Evolutionary conservation across 1,140 invertebrate genomes (phyloP).

Genomic region (Brachionus calyciflorus): DNA sequence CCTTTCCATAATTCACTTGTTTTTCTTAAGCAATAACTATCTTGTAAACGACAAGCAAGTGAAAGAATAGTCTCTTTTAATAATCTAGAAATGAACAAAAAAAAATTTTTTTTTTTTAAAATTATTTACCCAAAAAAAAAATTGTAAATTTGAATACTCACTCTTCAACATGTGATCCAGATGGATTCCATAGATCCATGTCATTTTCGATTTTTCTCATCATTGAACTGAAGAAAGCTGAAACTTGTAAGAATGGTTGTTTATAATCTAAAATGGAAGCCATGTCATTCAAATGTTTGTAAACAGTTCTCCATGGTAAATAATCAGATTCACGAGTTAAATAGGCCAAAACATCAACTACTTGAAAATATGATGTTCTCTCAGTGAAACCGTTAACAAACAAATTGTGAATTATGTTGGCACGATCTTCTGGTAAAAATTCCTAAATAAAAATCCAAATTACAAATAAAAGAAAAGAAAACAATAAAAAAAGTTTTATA

Average conservation of each 20-base stretch:
- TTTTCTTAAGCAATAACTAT: constrained; percentile 27
- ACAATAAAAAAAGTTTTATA: not conserved
- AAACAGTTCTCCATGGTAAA: constrained; percentile 44
- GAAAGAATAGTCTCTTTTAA: constrained; percentile 38
- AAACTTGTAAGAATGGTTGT: constrained; percentile 1
- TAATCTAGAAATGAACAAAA: not conserved
- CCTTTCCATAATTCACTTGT: constrained; percentile 7
- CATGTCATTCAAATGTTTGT: constrained; percentile 18
- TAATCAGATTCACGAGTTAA: constrained; percentile 8
- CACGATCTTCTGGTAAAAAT: constrained; percentile 24
- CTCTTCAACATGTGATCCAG: constrained; percentile 19
- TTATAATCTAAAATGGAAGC: constrained; percentile 29
- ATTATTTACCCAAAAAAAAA: not conserved
- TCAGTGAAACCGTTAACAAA: constrained; percentile 41
- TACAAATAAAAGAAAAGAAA: not conserved
- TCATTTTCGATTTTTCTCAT: constrained; percentile 18
- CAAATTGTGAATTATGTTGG: constrained; percentile 40
- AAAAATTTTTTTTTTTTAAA: not conserved
- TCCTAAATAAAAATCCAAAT: not conserved
- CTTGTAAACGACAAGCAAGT: constrained; percentile 45
- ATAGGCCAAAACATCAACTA: constrained; percentile 29
- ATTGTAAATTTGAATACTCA: not conserved
- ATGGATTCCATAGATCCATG: constrained; percentile 11
- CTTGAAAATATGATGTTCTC: constrained; percentile 18
- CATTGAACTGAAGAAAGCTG: constrained; percentile 5